These are phyloP conservation scores for Dioctria linearis DNA, from an alignment of 2,888 invertebrate genomes.

Conservation along the genomic window DNA sequence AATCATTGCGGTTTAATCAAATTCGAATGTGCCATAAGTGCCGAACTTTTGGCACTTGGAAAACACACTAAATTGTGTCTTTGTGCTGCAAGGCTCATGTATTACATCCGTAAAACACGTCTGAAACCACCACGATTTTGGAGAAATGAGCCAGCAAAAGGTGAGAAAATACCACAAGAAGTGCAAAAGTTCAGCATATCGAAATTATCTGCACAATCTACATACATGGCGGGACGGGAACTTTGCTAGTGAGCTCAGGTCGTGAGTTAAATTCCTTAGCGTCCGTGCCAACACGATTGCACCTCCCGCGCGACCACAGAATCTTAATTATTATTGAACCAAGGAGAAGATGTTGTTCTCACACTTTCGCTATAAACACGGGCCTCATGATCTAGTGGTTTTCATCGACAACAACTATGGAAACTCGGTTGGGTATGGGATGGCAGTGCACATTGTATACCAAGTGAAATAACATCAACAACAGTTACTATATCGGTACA, in stretches of 20 bases:
- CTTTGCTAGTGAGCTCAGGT: not conserved
- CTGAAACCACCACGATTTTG: conserved; percentile 19
- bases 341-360: conserved; percentile 34
- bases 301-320: conserved; percentile 18
- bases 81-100: not conserved
- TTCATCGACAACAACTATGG: not conserved
- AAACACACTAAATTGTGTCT: not conserved
- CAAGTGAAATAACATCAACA: too few relatives aligned
- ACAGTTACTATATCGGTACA: too few relatives aligned
- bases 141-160: conserved; percentile 24
- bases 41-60: not conserved
- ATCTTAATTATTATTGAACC: conserved; percentile 31
- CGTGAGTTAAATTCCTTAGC: conserved; percentile 25
- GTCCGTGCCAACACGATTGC: conserved; percentile 1
- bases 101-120: not conserved
- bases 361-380: conserved; percentile 29
- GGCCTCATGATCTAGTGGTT: conserved; percentile 18
- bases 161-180: conserved; percentile 33
- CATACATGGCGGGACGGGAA: not conserved
- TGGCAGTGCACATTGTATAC: too few relatives aligned
- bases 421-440: too few relatives aligned
- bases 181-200: conserved; percentile 36
- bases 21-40: not conserved
- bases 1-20: not conserved
- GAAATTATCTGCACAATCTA: conserved; percentile 23